phyloP scores from a whole-genome alignment of 2,888 invertebrate species.

The Matsumyia berberina region DNA sequence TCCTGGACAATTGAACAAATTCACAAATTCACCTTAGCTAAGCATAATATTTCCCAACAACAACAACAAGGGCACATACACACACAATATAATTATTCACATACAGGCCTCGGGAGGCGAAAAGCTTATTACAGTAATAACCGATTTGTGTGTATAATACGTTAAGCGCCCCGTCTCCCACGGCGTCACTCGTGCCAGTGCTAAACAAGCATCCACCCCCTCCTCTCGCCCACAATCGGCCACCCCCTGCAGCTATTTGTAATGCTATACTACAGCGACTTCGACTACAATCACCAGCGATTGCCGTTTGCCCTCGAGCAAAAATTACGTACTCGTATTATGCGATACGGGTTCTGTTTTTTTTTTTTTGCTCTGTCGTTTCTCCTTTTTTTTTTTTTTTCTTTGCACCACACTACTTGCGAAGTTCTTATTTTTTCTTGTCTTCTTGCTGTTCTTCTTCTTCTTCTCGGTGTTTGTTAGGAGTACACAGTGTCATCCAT shows the following conservation, averaged over 20 bases:
- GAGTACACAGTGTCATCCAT: not conserved
- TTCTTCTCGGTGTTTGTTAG: not conserved
- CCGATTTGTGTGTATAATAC: conserved; percentile 76
- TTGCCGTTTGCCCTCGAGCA: conserved; percentile 69
- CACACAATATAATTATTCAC: conserved; percentile 75
- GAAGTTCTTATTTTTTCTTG: too few relatives aligned
- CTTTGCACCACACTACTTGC: too few relatives aligned
- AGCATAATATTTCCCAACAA: conserved; percentile 69
- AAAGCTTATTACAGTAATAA: conserved; percentile 76
- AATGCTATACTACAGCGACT: conserved; percentile 69
- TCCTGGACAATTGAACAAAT: conserved; percentile 72
- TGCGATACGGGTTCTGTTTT: conserved; percentile 49
- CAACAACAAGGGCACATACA: not conserved
- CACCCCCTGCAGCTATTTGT: conserved; percentile 72
- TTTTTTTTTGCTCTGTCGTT: not conserved
- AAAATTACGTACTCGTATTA: conserved; percentile 71
- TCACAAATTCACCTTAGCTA: conserved; percentile 74
- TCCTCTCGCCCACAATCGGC: conserved; percentile 57
- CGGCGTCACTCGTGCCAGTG: conserved; percentile 53
- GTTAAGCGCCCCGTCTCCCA: conserved; percentile 35
- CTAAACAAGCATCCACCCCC: conserved; percentile 53
- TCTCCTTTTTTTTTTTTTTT: not conserved
- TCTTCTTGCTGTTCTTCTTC: not conserved
- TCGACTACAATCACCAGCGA: conserved; percentile 73
- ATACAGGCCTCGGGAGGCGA: conserved; percentile 65